Evolutionary conservation across 2,888 invertebrate species (phyloP), one percentile per base, ranked within the genome.

Genomic region (Amiota communis): DNA sequence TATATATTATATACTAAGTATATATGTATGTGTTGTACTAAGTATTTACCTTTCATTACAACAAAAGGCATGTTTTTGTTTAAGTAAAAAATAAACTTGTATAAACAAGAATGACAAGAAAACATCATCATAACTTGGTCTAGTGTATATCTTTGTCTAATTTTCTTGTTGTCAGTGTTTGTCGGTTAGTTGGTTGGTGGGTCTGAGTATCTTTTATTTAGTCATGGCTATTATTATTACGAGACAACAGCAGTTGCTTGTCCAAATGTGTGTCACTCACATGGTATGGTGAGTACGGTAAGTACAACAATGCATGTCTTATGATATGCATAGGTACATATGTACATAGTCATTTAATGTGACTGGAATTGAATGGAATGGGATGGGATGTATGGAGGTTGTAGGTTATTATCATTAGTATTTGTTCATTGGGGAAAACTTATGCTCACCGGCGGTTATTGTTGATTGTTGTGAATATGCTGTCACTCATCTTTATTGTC

Each of bases 221-320:
- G 23, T 23, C 23, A 23, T 23, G 23, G 23, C 23, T 15, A 17
- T 23, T 59, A 17, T 17, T 56, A 56, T 56, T 56, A 56, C 17
- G n/a, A 59, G 6, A 6, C 59, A 17, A 59, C 59, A 59, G 20
- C 59, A 20, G 59, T 59, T 59, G 36, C 36, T 36, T 36, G 59
- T 59, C 59, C 59, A 59, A 59, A 59, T 59, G 59, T 59, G 59
- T 59, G 59, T 59, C 59, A 59, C 12, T 20, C 23, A 59, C 23
- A 53, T 13, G 1, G 51, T 23, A 23, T n/a, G n/a, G 3, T 23
- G 23, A 2, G 23, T 23, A 23, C n/a, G n/a, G 23, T 23, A 23
- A 23, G 23, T 36, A 36, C 36, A 36, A 36, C 36, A 36, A 36
- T 36, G 36, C 36, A 36, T 6, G 36, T 36, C 36, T 36, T 36